Base-by-base conservation (phyloP, 2,113 vertebrate genomes). In the Corythornis madagascariensis region DNA sequence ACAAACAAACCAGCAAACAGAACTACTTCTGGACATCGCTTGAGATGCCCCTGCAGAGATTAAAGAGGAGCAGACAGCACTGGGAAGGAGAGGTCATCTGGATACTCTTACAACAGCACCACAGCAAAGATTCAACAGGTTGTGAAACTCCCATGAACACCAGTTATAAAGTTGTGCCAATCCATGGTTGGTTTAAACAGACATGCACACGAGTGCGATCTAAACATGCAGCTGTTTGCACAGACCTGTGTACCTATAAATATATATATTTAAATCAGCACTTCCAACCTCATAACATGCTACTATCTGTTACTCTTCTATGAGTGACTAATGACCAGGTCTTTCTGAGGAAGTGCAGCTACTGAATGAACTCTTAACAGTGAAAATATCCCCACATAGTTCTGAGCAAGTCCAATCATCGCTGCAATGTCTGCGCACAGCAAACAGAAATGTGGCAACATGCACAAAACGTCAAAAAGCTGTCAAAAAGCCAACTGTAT, bases 401-500 rank as follows among this genome's bases (percentile, higher is more conserved):
- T 59, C 48, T 20, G 6, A 57, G 63, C 42, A 60, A 31, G 13
- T 21, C 45, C 4, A 33, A 48, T 21, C 45, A 38, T 3, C 11
- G 0, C 11, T 1, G 6, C 13, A 24, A 55, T 2, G 25, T 4
- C 74, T 22, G 35, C 3, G 21, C 55, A 42, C 9, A 48, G 73
- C 70, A 45, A 65, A 43, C n/a, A 78, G 22, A 40, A 83, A 28
- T 0, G 7, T 25, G 55, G 20, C 0, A 21, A 38, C 8, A 15
- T 0, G 1, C 24, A 50, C 33, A 35, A 70, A 86, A 18, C 2
- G 0, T 8, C 38, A 6, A 64, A 22, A 1, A 61, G 15, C 2
- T 65, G 42, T 43, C 43, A 59, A 33, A 31, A 75, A 18, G 29
- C 57, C 57, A 78, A 10, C 66, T 52, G 11, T 6, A 29, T 31